Percentiles rank a stretch among this genome's conserved stretches.
Evolutionary conservation across 2,888 invertebrate genomes (phyloP).

Genomic region (Sinotaia quadrata): DNA sequence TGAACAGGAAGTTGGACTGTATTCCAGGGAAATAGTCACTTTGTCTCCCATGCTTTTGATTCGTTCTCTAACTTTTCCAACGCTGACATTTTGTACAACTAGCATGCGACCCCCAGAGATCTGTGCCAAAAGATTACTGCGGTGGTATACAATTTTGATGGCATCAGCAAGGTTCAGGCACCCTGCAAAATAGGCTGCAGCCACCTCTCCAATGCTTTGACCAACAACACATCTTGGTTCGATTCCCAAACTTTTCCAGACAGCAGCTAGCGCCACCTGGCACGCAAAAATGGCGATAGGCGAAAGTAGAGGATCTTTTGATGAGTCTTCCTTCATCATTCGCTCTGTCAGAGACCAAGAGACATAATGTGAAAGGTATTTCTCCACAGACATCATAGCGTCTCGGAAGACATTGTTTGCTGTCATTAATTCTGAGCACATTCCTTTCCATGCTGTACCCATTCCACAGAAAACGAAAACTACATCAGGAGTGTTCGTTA

Average conservation of each 20-base stretch:
- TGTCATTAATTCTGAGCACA: slow-evolving; percentile 50
- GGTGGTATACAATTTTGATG: slow-evolving; percentile 45
- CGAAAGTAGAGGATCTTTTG: slow-evolving; percentile 37
- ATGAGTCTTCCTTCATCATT: slow-evolving; percentile 30
- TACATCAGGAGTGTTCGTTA: slow-evolving; percentile 2
- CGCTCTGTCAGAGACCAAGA: slow-evolving; percentile 37
- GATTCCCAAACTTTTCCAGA: slow-evolving; percentile 47
- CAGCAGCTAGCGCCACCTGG: slow-evolving; percentile 44
- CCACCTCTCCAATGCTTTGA: slow-evolving; percentile 54
- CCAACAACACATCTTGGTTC: slow-evolving; percentile 43
- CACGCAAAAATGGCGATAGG: slow-evolving; percentile 55
- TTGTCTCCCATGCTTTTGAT: background rate
- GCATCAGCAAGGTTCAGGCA: slow-evolving; percentile 39
- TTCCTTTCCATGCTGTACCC: slow-evolving; percentile 58
- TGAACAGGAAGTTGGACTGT: slow-evolving; percentile 38
- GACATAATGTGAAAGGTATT: slow-evolving; percentile 30
- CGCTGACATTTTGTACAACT: slow-evolving; percentile 35
- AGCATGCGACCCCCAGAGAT: slow-evolving; percentile 45
- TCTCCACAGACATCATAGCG: slow-evolving; percentile 42
- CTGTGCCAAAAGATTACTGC: slow-evolving; percentile 36
- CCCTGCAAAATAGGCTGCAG: slow-evolving; percentile 47
- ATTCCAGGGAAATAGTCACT: slow-evolving; percentile 40
- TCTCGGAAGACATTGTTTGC: slow-evolving; percentile 38
- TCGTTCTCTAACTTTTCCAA: slow-evolving; percentile 35
- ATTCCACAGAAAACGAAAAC: slow-evolving; percentile 60